Evolutionary conservation across 2,797 vertebrate species (phyloP).

Genomic region (Acanthurus tractus): DNA sequence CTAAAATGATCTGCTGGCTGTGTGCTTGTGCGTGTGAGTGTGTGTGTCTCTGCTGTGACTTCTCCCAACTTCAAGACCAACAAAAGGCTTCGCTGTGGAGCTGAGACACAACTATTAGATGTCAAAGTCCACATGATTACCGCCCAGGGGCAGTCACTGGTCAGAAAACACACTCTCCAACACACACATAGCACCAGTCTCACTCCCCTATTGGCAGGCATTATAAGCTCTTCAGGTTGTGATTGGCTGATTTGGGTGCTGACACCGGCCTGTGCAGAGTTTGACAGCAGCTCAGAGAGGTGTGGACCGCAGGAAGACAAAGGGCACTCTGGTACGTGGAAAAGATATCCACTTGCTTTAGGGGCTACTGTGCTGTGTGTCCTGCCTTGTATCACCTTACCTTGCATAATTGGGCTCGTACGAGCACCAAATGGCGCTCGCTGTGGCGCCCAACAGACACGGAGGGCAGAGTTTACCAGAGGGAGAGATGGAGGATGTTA

Average conservation of each 20-base stretch:
- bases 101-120: conserved; percentile 61
- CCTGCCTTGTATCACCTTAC: conserved; percentile 84
- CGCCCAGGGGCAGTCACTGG: conserved; percentile 52
- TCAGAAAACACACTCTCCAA: conserved; percentile 52
- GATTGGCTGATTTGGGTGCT: conserved; percentile 56
- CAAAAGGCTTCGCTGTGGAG: conserved; percentile 68
- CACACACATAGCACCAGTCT: conserved; percentile 17
- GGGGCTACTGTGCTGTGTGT: conserved; percentile 65
- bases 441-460: conserved; percentile 54
- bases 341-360: conserved; percentile 81
- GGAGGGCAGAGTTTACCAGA: conserved; percentile 50
- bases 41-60: conserved; percentile 46
- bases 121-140: conserved; percentile 78
- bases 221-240: conserved; percentile 32
- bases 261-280: conserved; percentile 54
- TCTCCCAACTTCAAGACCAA: conserved; percentile 57
- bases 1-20: not conserved
- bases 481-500: conserved; percentile 58
- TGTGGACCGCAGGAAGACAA: conserved; percentile 75
- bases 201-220: conserved; percentile 38
- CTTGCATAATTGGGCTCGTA: conserved; percentile 82
- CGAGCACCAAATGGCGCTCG: conserved; percentile 82
- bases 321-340: conserved; percentile 73
- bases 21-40: conserved; percentile 21
- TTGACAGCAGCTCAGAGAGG: conserved; percentile 63